These are phyloP conservation scores for Pyrgilauda ruficollis DNA, from an alignment of 2,113 vertebrate species.

Conservation along the genomic window DNA sequence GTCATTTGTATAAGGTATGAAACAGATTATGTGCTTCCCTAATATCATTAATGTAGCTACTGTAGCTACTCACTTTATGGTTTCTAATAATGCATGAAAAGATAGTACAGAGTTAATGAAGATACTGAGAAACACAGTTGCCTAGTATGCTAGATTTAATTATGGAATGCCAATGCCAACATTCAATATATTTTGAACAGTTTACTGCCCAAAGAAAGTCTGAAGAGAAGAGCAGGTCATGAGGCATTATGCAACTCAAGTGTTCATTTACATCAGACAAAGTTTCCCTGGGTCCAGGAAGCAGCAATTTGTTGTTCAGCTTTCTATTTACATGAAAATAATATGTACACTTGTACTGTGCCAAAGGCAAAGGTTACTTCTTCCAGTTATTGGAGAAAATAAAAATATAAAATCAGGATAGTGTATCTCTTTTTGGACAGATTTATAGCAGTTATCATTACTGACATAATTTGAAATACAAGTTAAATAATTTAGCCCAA, in stretches of 20 bases:
- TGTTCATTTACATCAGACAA: conserved; percentile 28
- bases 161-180: neutral
- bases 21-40: conserved; percentile 83
- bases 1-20: conserved; percentile 89
- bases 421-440: neutral
- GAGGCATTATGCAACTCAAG: neutral
- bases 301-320: neutral
- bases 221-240: neutral
- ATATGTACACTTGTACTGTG: neutral
- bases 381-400: neutral
- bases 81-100: conserved; percentile 43
- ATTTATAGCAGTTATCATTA: neutral
- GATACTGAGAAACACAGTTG: conserved; percentile 47
- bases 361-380: neutral
- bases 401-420: neutral
- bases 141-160: conserved; percentile 3
- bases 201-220: conserved; percentile 5
- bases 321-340: neutral
- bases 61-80: conserved; percentile 64
- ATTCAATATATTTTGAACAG: conserved; percentile 16
- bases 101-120: conserved; percentile 54
- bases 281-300: neutral
- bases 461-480: neutral
- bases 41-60: conserved; percentile 78
- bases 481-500: neutral